These are phyloP conservation scores for Priocnemis perturbator DNA, from an alignment of 2,888 invertebrate genomes.

Conservation along the genomic window DNA sequence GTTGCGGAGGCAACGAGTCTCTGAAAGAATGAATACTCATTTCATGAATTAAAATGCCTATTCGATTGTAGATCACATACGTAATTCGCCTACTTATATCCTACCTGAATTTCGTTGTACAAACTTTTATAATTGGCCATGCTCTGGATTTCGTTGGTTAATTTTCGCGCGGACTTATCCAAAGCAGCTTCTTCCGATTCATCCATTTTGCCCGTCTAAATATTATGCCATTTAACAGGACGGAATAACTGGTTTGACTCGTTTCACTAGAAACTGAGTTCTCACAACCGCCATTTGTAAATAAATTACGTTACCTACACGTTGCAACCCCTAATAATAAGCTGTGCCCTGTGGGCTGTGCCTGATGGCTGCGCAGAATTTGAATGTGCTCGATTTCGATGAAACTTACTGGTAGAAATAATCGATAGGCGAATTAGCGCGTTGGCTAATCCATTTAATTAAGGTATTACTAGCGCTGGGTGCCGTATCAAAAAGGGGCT, in stretches of 20 bases:
- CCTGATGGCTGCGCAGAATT: too few species aligned
- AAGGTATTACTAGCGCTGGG: too few species aligned
- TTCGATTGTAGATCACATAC: background rate
- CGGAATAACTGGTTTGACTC: background rate
- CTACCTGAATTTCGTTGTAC: slow-evolving; percentile 87
- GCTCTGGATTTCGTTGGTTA: slow-evolving; percentile 87
- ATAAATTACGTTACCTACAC: slow-evolving; percentile 49
- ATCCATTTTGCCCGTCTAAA: slow-evolving; percentile 15
- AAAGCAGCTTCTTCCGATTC: slow-evolving; percentile 80
- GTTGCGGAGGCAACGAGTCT: slow-evolving; percentile 86
- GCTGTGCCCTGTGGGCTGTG: too few species aligned
- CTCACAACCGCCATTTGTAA: slow-evolving; percentile 70
- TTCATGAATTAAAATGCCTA: background rate
- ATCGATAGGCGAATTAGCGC: too few species aligned
- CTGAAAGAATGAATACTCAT: slow-evolving; percentile 74
- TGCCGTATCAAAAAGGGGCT: too few species aligned
- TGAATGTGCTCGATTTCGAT: too few species aligned
- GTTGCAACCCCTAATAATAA: too few species aligned
- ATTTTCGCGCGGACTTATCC: slow-evolving; percentile 85
- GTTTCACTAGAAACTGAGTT: background rate
- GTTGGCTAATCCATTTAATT: too few species aligned
- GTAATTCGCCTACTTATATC: background rate
- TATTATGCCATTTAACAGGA: background rate
- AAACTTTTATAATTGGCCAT: slow-evolving; percentile 86
- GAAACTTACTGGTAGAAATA: too few species aligned